Percentiles rank a stretch among this genome's conserved stretches.
Evolutionary conservation across 2,797 vertebrate genomes (phyloP).

Genomic region (Labroides dimidiatus): DNA sequence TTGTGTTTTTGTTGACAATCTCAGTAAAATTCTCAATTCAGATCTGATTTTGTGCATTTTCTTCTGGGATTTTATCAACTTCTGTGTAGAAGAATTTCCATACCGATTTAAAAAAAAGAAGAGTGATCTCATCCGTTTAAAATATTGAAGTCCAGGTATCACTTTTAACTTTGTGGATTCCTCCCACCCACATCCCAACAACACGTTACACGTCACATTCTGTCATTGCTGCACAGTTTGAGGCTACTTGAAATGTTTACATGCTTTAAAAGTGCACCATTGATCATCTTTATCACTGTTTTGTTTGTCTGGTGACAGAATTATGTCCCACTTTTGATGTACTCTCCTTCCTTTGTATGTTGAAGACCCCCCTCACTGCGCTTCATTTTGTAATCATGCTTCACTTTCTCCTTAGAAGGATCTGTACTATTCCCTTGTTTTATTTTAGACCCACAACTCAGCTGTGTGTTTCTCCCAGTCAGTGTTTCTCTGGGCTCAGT

Average conservation of each 20-base stretch:
- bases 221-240: conserved; percentile 16
- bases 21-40: background rate
- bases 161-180: background rate
- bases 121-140: background rate
- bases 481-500: conserved; percentile 8
- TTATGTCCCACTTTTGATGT: background rate
- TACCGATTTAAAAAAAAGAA: conserved; percentile 8
- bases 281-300: conserved; percentile 6
- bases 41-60: background rate
- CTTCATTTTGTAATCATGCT: conserved; percentile 1
- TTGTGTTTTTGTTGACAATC: conserved; percentile 29
- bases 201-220: background rate
- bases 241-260: conserved; percentile 78
- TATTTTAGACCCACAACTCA: background rate
- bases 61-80: background rate
- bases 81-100: background rate
- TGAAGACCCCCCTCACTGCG: background rate
- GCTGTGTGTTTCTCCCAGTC: conserved; percentile 8
- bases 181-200: conserved; percentile 1
- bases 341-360: background rate
- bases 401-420: background rate
- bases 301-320: conserved; percentile 4
- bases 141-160: conserved; percentile 7
- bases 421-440: background rate
- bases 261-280: conserved; percentile 34